A percentile compares a stretch with the other conserved stretches of the same genome.
phyloP scores from a whole-genome alignment of 2,113 vertebrate genomes.

The Arenaria interpres region DNA sequence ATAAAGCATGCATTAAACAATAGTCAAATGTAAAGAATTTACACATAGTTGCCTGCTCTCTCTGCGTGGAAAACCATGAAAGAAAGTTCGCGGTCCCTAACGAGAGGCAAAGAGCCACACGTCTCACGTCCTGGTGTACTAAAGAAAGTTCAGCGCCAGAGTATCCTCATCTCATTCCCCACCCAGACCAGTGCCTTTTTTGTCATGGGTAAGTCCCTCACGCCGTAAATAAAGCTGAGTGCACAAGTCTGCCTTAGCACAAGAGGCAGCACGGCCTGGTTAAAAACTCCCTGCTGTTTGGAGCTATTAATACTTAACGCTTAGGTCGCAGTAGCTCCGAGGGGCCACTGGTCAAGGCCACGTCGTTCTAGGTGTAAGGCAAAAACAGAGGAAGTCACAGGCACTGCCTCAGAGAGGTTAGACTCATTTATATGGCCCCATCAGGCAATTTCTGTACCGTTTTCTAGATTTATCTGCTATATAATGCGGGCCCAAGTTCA shows the following conservation, averaged over 20 bases:
- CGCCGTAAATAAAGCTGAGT: not conserved
- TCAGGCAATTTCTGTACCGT: not conserved
- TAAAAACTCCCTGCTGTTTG: not conserved
- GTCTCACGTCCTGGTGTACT: not conserved
- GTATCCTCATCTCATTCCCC: not conserved
- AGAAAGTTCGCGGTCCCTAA: not conserved
- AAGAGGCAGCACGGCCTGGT: not conserved
- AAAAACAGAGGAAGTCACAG: not conserved
- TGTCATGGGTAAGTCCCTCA: not conserved
- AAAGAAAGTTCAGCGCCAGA: not conserved
- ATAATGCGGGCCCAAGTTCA: not conserved
- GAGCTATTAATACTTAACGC: not conserved
- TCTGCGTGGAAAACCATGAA: not conserved
- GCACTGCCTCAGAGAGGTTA: not conserved
- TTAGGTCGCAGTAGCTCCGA: not conserved
- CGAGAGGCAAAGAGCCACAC: not conserved
- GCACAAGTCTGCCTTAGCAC: not conserved
- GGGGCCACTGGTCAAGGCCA: not conserved
- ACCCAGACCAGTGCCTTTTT: not conserved
- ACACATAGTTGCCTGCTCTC: not conserved
- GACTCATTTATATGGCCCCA: not conserved
- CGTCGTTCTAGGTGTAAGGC: not conserved
- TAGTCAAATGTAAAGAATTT: not conserved
- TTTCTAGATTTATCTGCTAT: not conserved
- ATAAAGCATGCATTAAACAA: slow-evolving; percentile 6